Evolutionary conservation across 2,888 invertebrate species (phyloP), one percentile per base, ranked within the genome.

Genomic region (Gastrophysa polygoni): DNA sequence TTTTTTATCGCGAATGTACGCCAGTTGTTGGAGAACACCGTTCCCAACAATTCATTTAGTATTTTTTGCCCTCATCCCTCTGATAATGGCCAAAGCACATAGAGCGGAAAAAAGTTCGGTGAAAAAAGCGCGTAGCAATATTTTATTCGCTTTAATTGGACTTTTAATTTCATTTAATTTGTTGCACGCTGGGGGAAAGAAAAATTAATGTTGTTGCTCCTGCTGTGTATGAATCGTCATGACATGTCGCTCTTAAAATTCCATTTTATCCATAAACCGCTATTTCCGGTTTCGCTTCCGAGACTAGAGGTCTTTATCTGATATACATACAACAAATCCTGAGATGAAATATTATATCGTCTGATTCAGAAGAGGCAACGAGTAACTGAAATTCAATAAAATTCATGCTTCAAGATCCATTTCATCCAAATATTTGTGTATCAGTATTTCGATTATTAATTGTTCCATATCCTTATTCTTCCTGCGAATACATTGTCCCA

Each of bases 91-190:
- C 28, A 21, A 43, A 44, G 43, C 43, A 54, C 38, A 44, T 44
- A 43, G 43, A 54, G 43, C 54, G 14, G 10, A 16, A 54, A 29
- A 54, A 54, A 20, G 24, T 52, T 43, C 43, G 8, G 2, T n/a
- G n/a, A 17, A 32, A 46, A 49, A 50, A 59, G 46, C 16, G 18
- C 46, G 16, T 24, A 10, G 52, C 51, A 14, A 21, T 46, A 52
- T 52, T 50, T 59, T 52, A 59, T 59, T 46, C 20, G 38, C 43
- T 50, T 51, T 59, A 59, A 59, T 59, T 59, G 52, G 50, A 59
- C 28, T 51, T 59, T 51, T 51, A 59, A 51, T 59, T 59, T 52
- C 52, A 52, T 59, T 51, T 29, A 59, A 59, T 59, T 50, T 59
- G 58, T 50, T 44, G 46, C 58, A 28, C 43, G 16, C 20, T 29